Conservation (phyloP, 2,113 vertebrate genomes). For the Prunella himalayana region DNA sequence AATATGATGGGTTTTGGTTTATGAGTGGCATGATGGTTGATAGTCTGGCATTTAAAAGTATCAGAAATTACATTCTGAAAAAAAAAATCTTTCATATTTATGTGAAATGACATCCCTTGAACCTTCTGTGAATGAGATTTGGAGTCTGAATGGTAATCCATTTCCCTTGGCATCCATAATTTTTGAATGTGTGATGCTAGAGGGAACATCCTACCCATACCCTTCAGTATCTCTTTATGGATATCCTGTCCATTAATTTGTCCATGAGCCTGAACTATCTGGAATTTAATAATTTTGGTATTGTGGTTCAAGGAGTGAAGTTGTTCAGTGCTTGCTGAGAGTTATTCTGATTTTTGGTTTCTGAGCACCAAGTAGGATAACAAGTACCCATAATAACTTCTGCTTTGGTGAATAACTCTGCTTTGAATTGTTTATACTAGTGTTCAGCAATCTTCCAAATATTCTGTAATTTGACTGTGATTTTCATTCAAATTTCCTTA, state of each 20-base stretch:
- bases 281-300: not conserved
- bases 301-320: not conserved
- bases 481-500: not conserved
- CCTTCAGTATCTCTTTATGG: not conserved
- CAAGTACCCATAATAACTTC: not conserved
- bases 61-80: not conserved
- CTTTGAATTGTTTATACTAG: not conserved
- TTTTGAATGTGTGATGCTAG: not conserved
- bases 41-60: not conserved
- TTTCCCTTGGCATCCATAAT: not conserved
- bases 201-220: not conserved
- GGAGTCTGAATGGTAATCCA: not conserved
- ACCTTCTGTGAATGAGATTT: not conserved
- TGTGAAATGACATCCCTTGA: not conserved
- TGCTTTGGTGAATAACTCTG: not conserved
- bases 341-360: not conserved
- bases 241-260: not conserved
- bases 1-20: not conserved
- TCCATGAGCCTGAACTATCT: not conserved
- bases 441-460: not conserved
- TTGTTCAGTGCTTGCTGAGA: not conserved
- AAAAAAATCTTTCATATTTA: not conserved
- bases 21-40: not conserved
- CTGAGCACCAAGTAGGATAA: not conserved
- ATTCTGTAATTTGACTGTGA: not conserved